Evolutionary conservation across 2,797 vertebrate genomes (phyloP), one percentile per base, ranked within the genome.

Genomic region (Vireo griseus): DNA sequence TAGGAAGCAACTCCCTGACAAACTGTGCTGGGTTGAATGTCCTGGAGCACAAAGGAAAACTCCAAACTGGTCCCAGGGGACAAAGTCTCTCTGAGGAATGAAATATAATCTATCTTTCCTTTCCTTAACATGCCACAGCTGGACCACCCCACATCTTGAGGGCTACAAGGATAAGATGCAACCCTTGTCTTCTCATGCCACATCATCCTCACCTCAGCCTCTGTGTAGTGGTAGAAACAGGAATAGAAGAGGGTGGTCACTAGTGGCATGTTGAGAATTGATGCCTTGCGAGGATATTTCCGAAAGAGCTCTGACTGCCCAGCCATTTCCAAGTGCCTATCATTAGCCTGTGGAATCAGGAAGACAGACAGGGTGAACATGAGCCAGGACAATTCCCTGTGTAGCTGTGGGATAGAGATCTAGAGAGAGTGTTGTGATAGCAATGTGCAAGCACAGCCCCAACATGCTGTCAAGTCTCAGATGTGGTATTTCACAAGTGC

Each of bases 161-260:
- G 26, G 18, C 42, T 81, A 83, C 10, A 28, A 45, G 3, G 12
- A 78, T 59, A 15, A 91, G 44, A 88, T 25, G 16, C 26, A 92
- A 85, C 37, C 58, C 18, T 78, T 45, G 35, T 51, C 15, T 42
- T 55, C 51, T 66, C n/a, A n/a, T n/a, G 21, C 33, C 42, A 66
- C 19, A 59, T 19, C 77, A 72, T 26, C 45, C 96, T 91, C 90
- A 99, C 99, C 98, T 99, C 98, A 4, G 98, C 59, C 89, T 99
- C 99, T 2, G 89, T 94, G 92, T 99, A 99, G 97, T 99, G 99
- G 97, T 99, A 99, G 95, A 99, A 98, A 96, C 99, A 99, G 97
- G 98, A 98, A 96, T 99, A 99, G 97, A 99, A 99, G 18, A 99
- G 98, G 0, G 99, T 99, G 7, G 99, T 99, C 96, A 99, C 98